These are phyloP conservation scores for Porites lobata DNA, from an alignment of 92 coral and sea anemone species.

Conservation along the genomic window DNA sequence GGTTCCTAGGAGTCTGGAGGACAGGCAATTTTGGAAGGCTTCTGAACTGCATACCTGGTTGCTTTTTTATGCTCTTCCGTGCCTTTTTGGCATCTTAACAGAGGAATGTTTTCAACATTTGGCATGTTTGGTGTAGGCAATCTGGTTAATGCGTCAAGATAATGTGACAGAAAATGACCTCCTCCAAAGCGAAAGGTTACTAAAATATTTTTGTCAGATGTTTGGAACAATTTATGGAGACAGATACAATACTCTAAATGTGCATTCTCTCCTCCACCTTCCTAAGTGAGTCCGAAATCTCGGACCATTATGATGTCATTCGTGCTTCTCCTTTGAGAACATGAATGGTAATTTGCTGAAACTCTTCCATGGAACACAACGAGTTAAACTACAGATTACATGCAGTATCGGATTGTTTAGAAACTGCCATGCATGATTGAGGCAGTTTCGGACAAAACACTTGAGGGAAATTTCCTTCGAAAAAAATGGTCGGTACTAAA, in stretches of 20 bases:
- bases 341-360: slow-evolving; percentile 28
- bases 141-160: slow-evolving; percentile 27
- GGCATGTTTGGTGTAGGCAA: slow-evolving; percentile 32
- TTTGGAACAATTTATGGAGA: background rate
- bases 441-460: background rate
- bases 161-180: slow-evolving; percentile 25
- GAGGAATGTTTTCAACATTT: slow-evolving; percentile 51
- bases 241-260: slow-evolving; percentile 38
- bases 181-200: slow-evolving; percentile 44
- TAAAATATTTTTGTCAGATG: slow-evolving; percentile 31
- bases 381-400: slow-evolving; percentile 15
- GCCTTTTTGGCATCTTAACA: slow-evolving; percentile 36
- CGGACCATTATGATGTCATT: slow-evolving; percentile 34
- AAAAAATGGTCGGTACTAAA: background rate
- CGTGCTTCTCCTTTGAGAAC: slow-evolving; percentile 23
- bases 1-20: slow-evolving; percentile 13
- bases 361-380: slow-evolving; percentile 24
- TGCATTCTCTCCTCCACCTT: slow-evolving; percentile 45
- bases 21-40: slow-evolving; percentile 47
- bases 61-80: slow-evolving; percentile 39
- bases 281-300: slow-evolving; percentile 37
- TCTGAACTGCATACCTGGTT: slow-evolving; percentile 63
- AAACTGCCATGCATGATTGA: slow-evolving; percentile 1
- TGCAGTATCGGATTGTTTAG: slow-evolving; percentile 8
- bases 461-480: background rate